Evolutionary conservation across 2,888 invertebrate species (phyloP).

Genomic region (Cantharis flavilabris): DNA sequence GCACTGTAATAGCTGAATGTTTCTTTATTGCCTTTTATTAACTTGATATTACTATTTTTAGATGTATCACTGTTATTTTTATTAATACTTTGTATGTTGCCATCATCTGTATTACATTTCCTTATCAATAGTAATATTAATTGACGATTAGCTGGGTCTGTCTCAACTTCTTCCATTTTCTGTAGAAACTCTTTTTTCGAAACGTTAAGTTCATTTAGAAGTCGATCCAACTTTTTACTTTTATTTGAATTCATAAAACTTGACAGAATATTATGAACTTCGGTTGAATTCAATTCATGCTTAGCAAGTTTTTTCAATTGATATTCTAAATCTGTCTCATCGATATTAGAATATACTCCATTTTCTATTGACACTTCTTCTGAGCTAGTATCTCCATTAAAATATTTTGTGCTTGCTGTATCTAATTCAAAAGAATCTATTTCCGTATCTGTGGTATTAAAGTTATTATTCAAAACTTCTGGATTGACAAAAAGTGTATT

Average conservation of each 20-base stretch:
- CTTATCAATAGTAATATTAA: slow-evolving; percentile 77
- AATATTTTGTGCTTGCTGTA: not conserved
- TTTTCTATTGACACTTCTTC: not conserved
- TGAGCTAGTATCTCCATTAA: not conserved
- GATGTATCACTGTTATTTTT: not conserved
- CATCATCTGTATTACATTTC: slow-evolving; percentile 68
- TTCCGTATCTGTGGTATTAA: slow-evolving; percentile 42
- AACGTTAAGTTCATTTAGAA: slow-evolving; percentile 76
- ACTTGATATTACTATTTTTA: not conserved
- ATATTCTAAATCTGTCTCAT: slow-evolving; percentile 48
- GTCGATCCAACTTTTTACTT: slow-evolving; percentile 74
- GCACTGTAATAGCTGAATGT: not conserved
- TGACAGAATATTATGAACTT: slow-evolving; percentile 50
- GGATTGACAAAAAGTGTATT: slow-evolving; percentile 74
- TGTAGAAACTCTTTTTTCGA: slow-evolving; percentile 76
- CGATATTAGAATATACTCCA: not conserved
- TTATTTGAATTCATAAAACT: slow-evolving; percentile 65
- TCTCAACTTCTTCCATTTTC: slow-evolving; percentile 81
- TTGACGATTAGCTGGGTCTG: slow-evolving; percentile 74
- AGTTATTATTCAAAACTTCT: slow-evolving; percentile 69
- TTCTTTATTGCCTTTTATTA: no score
- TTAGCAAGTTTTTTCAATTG: slow-evolving; percentile 54
- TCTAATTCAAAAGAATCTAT: not conserved
- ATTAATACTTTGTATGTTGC: slow-evolving; percentile 30
- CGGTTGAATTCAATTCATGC: slow-evolving; percentile 46